These are phyloP conservation scores for Petrocephalus zakoni DNA, from an alignment of 2,113 vertebrate species.

Conservation along the genomic window DNA sequence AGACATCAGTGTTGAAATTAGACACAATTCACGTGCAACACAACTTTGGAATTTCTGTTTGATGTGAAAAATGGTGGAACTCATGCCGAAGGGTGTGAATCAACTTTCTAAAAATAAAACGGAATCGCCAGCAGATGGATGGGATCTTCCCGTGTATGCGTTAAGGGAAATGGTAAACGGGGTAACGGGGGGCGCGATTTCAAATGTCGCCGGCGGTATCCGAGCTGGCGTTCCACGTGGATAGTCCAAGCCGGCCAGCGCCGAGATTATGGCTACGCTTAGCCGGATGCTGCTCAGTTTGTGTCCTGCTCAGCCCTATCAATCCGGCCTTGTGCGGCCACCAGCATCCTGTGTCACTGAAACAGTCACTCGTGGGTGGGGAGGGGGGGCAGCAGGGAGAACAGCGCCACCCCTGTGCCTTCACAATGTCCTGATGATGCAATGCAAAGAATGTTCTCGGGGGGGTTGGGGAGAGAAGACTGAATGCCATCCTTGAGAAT, in stretches of 20 bases:
- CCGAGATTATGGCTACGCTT: neutral
- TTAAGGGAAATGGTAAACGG: neutral
- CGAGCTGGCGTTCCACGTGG: neutral
- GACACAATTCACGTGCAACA: neutral
- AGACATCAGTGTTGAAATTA: neutral
- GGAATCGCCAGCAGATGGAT: neutral
- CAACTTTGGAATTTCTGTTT: neutral
- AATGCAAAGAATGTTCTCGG: constrained; percentile 20
- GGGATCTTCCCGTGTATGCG: neutral
- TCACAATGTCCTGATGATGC: constrained; percentile 12
- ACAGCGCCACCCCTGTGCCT: neutral
- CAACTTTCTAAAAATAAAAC: neutral
- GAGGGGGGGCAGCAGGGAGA: neutral
- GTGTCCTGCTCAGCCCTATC: neutral
- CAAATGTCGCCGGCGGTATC: neutral
- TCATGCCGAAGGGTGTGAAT: neutral
- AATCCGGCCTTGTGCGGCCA: neutral
- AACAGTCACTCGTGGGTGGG: neutral
- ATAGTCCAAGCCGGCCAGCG: neutral
- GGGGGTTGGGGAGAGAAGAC: neutral
- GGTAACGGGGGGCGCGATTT: neutral
- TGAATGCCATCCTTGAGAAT: constrained; percentile 31
- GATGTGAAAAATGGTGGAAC: neutral
- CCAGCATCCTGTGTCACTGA: neutral
- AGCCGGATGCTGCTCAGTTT: neutral